Conservation (phyloP, 2,888 invertebrate species). For the Minunthozetes semirufus region DNA sequence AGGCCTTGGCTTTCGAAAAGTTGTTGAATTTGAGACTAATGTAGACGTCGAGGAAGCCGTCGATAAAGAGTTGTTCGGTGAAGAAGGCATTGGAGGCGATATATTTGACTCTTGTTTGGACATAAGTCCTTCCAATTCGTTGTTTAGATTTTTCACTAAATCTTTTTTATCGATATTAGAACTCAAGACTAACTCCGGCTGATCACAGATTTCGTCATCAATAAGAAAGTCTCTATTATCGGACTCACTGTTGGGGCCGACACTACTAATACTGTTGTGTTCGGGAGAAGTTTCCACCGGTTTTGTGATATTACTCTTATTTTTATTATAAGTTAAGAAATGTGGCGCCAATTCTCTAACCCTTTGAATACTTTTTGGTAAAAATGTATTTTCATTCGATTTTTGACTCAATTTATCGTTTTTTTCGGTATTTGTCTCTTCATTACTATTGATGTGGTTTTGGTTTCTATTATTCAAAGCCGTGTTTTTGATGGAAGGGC, state of each 20-base stretch:
- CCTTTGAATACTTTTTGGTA: slow-evolving; percentile 18
- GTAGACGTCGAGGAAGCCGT: not conserved
- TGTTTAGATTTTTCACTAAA: not conserved
- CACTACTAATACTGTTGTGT: slow-evolving; percentile 26
- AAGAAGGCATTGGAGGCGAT: not conserved
- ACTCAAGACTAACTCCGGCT: slow-evolving; percentile 41
- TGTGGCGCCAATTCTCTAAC: slow-evolving; percentile 8
- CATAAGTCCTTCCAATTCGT: slow-evolving; percentile 20
- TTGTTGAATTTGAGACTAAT: not conserved
- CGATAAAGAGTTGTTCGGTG: not conserved
- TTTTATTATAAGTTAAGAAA: not conserved
- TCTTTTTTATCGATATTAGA: not conserved
- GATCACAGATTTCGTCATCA: slow-evolving; percentile 43
- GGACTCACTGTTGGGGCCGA: not conserved
- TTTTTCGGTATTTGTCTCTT: not conserved
- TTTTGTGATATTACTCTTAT: not conserved
- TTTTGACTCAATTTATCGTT: not conserved
- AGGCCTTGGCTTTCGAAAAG: slow-evolving; percentile 41
- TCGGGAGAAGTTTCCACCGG: not conserved
- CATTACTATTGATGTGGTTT: not conserved
- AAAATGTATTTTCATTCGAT: not conserved
- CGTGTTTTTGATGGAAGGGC: not conserved
- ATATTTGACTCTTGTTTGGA: not conserved
- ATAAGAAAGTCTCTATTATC: slow-evolving; percentile 41
- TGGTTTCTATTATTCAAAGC: not conserved